Conservation (phyloP, 2,797 vertebrate genomes). For the Zenarchopterus dispar region DNA sequence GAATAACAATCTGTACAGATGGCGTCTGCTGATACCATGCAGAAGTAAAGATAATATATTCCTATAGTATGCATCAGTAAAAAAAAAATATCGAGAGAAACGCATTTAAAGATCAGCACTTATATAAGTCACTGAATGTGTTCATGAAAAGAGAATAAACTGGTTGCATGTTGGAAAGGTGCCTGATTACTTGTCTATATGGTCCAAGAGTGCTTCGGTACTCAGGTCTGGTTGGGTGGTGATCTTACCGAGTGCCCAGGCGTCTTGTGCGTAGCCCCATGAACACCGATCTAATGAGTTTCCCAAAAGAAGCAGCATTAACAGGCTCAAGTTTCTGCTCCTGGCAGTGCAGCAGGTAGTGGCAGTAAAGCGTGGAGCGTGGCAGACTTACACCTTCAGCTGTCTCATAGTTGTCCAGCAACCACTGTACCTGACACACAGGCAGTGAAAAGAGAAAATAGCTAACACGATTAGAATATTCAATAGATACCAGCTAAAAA, state of each 20-base stretch:
- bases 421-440: slow-evolving; percentile 93
- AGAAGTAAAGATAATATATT: background rate
- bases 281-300: slow-evolving; percentile 94
- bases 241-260: slow-evolving; percentile 89
- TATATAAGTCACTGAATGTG: background rate
- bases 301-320: slow-evolving; percentile 94
- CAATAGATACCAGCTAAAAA: slow-evolving; percentile 11
- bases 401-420: slow-evolving; percentile 96
- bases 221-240: background rate
- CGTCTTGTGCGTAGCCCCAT: slow-evolving; percentile 93
- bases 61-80: background rate
- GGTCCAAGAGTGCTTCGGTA: background rate
- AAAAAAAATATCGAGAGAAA: background rate
- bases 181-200: background rate
- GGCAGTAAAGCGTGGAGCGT: slow-evolving; percentile 94
- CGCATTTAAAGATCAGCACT: background rate
- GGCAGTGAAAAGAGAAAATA: slow-evolving; percentile 61
- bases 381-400: slow-evolving; percentile 96
- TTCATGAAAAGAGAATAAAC: background rate
- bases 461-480: slow-evolving; percentile 79
- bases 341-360: slow-evolving; percentile 96
- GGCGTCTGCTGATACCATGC: no score
- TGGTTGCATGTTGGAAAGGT: background rate
- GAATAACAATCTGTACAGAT: no score
- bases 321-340: slow-evolving; percentile 96